These are phyloP conservation scores for Passerina amoena DNA, from an alignment of 2,113 vertebrate genomes.

Conservation along the genomic window DNA sequence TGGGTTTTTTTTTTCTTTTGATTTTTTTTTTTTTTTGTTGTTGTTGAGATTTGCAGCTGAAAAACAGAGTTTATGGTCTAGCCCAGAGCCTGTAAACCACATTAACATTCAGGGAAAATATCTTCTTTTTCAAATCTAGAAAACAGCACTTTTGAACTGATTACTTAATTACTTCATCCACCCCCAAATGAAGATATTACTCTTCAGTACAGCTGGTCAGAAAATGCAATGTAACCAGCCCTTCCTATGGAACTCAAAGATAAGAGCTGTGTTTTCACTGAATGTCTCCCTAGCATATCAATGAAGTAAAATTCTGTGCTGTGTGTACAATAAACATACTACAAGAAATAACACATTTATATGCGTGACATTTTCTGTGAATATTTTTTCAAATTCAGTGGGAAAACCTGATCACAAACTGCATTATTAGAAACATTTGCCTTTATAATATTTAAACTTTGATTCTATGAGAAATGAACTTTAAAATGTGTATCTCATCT, in stretches of 20 bases:
- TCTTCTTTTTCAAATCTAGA: slow-evolving; percentile 19
- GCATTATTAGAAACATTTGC: not conserved
- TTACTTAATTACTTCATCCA: slow-evolving; percentile 60
- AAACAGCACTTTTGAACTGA: slow-evolving; percentile 50
- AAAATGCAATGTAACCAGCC: not conserved
- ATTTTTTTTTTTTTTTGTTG: no score
- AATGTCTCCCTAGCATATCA: not conserved
- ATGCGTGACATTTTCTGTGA: not conserved
- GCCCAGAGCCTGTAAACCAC: not conserved
- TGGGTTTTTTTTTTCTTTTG: no score
- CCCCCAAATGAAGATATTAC: slow-evolving; percentile 28
- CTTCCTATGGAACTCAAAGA: not conserved
- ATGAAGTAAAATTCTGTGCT: not conserved
- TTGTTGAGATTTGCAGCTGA: not conserved
- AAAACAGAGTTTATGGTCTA: slow-evolving; percentile 9
- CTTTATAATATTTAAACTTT: not conserved
- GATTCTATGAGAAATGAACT: not conserved
- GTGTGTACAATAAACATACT: not conserved
- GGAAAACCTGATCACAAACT: not conserved
- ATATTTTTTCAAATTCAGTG: not conserved
- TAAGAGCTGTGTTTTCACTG: slow-evolving; percentile 4
- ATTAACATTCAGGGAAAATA: slow-evolving; percentile 46
- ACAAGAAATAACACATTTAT: not conserved
- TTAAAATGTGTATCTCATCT: not conserved
- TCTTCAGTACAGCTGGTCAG: slow-evolving; percentile 43